A percentile compares a stretch with the other conserved stretches of the same genome.
Evolutionary conservation across 2,888 invertebrate genomes (phyloP).

Genomic region (Caenorhabditis japonica): DNA sequence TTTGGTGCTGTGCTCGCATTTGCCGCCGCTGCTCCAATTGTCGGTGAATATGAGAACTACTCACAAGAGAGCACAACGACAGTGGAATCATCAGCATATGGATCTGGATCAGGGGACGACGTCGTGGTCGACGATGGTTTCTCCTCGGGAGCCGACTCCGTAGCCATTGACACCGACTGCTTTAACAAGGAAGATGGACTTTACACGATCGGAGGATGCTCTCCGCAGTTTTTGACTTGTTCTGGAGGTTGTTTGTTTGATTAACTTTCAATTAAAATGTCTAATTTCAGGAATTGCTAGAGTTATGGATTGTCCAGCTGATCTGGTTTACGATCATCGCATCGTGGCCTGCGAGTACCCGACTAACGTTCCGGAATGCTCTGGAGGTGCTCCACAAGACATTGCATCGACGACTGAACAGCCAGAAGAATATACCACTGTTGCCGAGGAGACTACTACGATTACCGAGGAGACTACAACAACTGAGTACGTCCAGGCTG

Average conservation of each 20-base stretch:
- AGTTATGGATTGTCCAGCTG: conserved; percentile 48
- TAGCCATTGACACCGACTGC: conserved; percentile 35
- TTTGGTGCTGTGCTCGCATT: neutral
- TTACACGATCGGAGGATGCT: conserved; percentile 39
- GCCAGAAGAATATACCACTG: conserved; percentile 1
- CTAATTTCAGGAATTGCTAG: conserved; percentile 27
- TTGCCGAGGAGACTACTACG: neutral
- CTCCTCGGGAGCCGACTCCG: conserved; percentile 8
- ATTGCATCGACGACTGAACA: neutral
- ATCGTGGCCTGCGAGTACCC: conserved; percentile 44
- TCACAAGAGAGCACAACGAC: neutral
- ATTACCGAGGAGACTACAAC: conserved; percentile 1
- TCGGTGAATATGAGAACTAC: neutral
- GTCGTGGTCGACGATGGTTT: neutral
- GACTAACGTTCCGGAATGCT: conserved; percentile 25
- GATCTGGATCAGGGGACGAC: neutral
- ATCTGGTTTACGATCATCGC: conserved; percentile 28
- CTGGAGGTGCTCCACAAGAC: conserved; percentile 11
- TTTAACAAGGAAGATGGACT: conserved; percentile 30
- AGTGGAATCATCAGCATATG: neutral
- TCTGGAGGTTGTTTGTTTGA: no score
- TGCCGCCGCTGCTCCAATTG: neutral
- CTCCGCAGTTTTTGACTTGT: conserved; percentile 45
- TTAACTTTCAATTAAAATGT: no score
- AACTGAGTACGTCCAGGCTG: neutral